Conservation (phyloP, 2,113 vertebrate species). For the Theristicus caerulescens region DNA sequence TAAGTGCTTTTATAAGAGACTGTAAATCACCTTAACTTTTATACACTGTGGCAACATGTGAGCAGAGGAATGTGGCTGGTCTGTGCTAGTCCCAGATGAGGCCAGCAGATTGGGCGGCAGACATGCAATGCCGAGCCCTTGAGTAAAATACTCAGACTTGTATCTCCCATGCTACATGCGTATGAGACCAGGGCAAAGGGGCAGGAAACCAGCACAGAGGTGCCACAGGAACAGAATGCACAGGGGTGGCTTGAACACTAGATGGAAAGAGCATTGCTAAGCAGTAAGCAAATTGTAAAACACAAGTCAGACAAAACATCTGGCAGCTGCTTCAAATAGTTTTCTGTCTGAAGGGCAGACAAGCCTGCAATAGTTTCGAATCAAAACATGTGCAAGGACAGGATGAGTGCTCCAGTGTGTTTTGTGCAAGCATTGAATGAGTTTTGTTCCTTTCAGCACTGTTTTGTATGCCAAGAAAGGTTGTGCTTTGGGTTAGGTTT, state of each 20-base stretch:
- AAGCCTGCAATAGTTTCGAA: constrained; percentile 40
- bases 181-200: background rate
- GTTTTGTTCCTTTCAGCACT: background rate
- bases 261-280: constrained; percentile 39
- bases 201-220: background rate
- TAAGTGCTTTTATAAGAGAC: background rate
- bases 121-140: accelerated
- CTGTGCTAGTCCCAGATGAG: background rate
- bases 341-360: constrained; percentile 75
- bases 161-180: background rate
- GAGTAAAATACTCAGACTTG: background rate
- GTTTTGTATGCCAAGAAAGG: background rate
- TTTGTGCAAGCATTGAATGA: background rate
- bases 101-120: background rate
- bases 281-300: constrained; percentile 70
- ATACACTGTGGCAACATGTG: background rate
- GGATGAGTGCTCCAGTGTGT: background rate
- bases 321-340: constrained; percentile 77
- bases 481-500: background rate
- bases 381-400: constrained; percentile 64
- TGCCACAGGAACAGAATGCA: background rate
- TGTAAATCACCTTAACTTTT: background rate
- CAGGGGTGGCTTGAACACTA: background rate
- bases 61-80: background rate
- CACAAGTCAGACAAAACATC: constrained; percentile 77